Evolutionary conservation across 2,888 invertebrate species (phyloP), one percentile per base, ranked within the genome.

Genomic region (Polyploca ridens): DNA sequence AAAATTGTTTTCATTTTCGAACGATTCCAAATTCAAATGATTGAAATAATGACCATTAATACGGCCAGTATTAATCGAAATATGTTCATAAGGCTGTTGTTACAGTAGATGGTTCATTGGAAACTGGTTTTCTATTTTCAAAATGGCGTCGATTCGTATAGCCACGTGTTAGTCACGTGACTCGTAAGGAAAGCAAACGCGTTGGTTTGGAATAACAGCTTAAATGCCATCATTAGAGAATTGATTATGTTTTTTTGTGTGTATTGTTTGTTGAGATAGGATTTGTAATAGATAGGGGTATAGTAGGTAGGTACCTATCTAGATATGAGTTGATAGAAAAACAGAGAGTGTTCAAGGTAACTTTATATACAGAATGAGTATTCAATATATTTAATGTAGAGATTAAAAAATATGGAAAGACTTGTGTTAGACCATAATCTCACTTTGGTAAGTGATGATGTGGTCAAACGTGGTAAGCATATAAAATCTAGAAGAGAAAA

Each of bases 221-320:
- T 91, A 91, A 93, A 93, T 90, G 86, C 85, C 84, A 81, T 91
- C 88, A 93, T 93, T 93, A 92, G 80, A 77, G 86, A 85, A 86
- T 87, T 87, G 88, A 88, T 90, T 88, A 89, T 86, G 76, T 85
- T 87, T 87, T 85, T 85, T 80, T 75, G 70, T 76, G 72, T 72
- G 73, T 70, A 81, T 87, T 90, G 86, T 90, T 87, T 86, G 84
- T 78, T 75, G 78, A 81, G 77, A 88, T 85, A 80, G 88, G 87
- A 85, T 90, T 88, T 89, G 88, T 86, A 87, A 89, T 86, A 82
- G 88, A 90, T 90, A 90, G 86, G 89, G 90, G 77, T 66, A 63
- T 10, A 13, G n/a, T n/a, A n/a, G 10, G 46, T 46, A 62, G 63
- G 46, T 64, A 62, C 57, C 41, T 58, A 19, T 27, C 14, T 8